Base-by-base conservation (phyloP, 2,797 vertebrate genomes). In the Pangasius krempfi region DNA sequence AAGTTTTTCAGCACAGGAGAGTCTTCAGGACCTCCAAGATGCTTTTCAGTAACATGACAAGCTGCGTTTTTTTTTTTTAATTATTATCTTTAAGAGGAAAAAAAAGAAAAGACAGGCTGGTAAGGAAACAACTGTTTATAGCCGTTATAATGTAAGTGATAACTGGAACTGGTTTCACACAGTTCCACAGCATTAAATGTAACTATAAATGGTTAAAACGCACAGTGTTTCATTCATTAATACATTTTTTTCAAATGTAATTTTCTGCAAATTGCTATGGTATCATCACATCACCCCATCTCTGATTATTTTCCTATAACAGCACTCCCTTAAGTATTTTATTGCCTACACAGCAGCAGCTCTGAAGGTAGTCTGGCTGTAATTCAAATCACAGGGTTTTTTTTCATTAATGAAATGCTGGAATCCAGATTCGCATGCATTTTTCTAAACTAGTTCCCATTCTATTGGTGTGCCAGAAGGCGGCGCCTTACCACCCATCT, bases 381-480 rank as follows among this genome's bases (percentile, higher is more conserved):
- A 80, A 14, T 82, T 62, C 56, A 27, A 25, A 37, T 25, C 44
- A 6, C 54, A 33, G n/a, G n/a, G 0, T 0, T 7, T 54, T 75
- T 75, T 27, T 25, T 5, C 18, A 27, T 40, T 44, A 44, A n/a
- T 4, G 30, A 64, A 82, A 18, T 18, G 18, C 7, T 64, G 13
- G 60, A n/a, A 66, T 84, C 9, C 44, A 50, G 7, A 18, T n/a
- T 1, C 20, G 60, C 58, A 30, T 33, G 64, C 5, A 25, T 52
- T 58, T 20, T 86, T n/a, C 22, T 62, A 37, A 86, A 52, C 12
- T 50, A 14, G 2, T 86, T 47, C 13, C 25, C 20, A 33, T 82
- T 81, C 25, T 54, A 20, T n/a, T 30, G 13, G 68, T 54, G n/a
- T 80, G 70, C 44, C 93, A 97, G 97, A 95, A 64, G 97, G 97